Conservation (phyloP, 1,140 invertebrate genomes). For the Drosophila rhopaloa region DNA sequence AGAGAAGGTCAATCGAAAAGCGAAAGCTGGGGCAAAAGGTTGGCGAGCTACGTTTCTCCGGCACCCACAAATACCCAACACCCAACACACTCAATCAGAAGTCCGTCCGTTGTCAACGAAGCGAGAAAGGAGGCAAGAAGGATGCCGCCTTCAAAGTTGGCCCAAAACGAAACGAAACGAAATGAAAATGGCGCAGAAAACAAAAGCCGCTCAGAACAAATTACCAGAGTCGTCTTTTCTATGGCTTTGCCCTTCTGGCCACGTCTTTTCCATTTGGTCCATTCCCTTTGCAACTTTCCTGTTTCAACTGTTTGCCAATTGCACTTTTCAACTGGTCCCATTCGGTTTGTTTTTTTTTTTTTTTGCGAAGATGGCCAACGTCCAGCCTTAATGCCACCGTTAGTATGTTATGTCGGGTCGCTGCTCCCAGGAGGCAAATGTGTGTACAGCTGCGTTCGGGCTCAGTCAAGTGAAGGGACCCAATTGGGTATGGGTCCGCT, state of each 20-base stretch:
- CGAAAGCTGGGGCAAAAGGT: conserved; percentile 72
- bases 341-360: conserved; percentile 24
- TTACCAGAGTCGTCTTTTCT: conserved; percentile 79
- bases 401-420: conserved; percentile 32
- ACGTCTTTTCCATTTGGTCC: not conserved
- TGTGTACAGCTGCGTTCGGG: conserved; percentile 75
- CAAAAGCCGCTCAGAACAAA: conserved; percentile 82
- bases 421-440: conserved; percentile 65
- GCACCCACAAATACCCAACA: conserved; percentile 36
- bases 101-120: conserved; percentile 52
- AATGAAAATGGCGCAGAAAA: conserved; percentile 71
- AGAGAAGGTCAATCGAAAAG: conserved; percentile 80
- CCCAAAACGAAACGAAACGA: conserved; percentile 41
- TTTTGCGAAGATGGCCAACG: conserved; percentile 36
- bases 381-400: conserved; percentile 32
- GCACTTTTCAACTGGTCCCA: conserved; percentile 78
- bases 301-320: conserved; percentile 66
- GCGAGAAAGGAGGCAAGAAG: conserved; percentile 32
- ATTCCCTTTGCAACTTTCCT: conserved; percentile 42
- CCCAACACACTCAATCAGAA: conserved; percentile 51
- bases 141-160: conserved; percentile 30
- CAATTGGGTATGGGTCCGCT: conserved; percentile 24
- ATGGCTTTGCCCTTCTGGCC: conserved; percentile 60
- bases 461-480: conserved; percentile 56
- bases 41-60: conserved; percentile 54